phyloP scores from a whole-genome alignment of 2,113 vertebrate genomes.

The Percina caprodes region DNA sequence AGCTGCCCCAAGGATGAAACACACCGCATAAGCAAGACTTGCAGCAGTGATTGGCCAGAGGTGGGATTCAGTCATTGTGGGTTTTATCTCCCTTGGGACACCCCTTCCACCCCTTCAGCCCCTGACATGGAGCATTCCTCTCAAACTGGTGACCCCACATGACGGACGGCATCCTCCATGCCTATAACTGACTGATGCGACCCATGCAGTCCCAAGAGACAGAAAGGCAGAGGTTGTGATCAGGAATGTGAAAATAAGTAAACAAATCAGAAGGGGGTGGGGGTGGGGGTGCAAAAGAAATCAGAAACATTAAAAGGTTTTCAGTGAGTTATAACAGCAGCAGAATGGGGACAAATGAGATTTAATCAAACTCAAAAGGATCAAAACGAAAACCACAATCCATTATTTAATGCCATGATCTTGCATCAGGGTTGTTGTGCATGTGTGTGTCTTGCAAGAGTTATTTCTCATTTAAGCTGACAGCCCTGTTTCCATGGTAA shows the following conservation, averaged over 20 bases:
- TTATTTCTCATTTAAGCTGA: constrained; percentile 37
- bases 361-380: not conserved
- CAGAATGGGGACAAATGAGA: not conserved
- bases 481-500: constrained; percentile 61
- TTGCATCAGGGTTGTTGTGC: not conserved
- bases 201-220: constrained; percentile 31
- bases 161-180: constrained; percentile 78
- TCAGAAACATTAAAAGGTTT: not conserved
- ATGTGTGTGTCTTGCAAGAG: constrained; percentile 11
- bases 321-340: not conserved
- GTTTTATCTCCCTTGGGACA: constrained; percentile 55
- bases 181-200: constrained; percentile 60
- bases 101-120: constrained; percentile 32
- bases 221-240: constrained; percentile 27
- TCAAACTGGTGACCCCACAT: constrained; percentile 65
- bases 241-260: constrained; percentile 45
- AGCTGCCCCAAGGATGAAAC: not conserved
- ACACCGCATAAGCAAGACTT: constrained; percentile 10
- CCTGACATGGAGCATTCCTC: constrained; percentile 74
- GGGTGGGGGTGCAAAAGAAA: not conserved
- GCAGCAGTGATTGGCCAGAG: constrained; percentile 8
- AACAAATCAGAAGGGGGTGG: too few species aligned
- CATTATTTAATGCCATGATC: not conserved
- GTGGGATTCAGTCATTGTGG: constrained; percentile 37
- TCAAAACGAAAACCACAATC: constrained; percentile 2